Evolutionary conservation across 2,113 vertebrate genomes (phyloP).

Genomic region (Cricetomys ansorgei): DNA sequence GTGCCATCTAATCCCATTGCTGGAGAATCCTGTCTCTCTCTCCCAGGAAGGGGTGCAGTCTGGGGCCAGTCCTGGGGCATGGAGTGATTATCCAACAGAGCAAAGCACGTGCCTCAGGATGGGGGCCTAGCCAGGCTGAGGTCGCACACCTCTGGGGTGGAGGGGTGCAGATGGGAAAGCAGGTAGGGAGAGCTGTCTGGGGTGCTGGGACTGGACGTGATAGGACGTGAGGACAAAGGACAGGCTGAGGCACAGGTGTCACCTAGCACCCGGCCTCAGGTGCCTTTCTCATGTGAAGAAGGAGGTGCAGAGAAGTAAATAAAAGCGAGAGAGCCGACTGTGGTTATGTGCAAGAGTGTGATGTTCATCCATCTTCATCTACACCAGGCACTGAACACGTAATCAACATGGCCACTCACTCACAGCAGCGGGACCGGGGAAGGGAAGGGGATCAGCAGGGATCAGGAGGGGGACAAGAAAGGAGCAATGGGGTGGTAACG

Average conservation of each 20-base stretch:
- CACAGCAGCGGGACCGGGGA: neutral
- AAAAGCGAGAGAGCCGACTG: neutral
- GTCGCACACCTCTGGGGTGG: fast-evolving
- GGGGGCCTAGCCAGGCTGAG: too few species aligned
- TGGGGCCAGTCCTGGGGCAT: neutral
- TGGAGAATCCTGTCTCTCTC: neutral
- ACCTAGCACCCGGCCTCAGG: too few species aligned
- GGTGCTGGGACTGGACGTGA: neutral
- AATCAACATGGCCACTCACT: neutral
- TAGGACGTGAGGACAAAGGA: neutral
- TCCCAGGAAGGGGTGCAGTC: neutral
- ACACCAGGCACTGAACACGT: neutral
- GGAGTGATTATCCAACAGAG: neutral
- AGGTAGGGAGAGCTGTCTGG: neutral
- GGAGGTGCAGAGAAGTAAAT: neutral
- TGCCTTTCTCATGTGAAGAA: neutral
- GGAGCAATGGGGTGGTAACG: neutral
- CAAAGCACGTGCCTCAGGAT: neutral
- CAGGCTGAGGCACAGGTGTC: neutral
- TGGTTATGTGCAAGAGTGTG: neutral
- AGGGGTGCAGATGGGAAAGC: neutral
- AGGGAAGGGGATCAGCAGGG: neutral
- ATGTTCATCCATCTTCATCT: neutral
- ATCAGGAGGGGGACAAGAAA: neutral
- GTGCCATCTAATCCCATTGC: neutral